Conservation (phyloP, 1,140 invertebrate genomes). For the Coptotermes formosanus region DNA sequence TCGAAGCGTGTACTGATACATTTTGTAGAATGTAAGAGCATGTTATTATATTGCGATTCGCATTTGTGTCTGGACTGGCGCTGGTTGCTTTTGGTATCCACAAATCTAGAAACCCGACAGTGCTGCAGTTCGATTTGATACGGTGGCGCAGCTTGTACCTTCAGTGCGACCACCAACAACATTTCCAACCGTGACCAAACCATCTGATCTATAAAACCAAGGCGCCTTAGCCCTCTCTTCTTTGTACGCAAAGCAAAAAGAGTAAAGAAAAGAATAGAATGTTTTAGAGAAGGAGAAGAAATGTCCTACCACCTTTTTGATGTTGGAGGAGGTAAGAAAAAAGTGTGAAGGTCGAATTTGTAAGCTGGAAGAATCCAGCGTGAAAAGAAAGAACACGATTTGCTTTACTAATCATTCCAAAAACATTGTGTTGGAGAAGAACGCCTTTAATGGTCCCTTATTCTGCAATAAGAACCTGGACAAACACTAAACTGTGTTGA, state of each 20-base stretch:
- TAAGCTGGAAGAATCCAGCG: neutral
- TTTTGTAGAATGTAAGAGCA: too few species aligned
- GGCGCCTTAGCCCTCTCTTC: neutral
- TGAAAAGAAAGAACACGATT: slow-evolving; percentile 13
- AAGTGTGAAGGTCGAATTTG: neutral
- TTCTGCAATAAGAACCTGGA: too few species aligned
- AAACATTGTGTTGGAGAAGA: neutral
- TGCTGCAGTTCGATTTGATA: neutral
- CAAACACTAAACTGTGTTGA: too few species aligned
- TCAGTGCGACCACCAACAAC: slow-evolving; percentile 1
- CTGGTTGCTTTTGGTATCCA: too few species aligned
- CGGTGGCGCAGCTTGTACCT: neutral
- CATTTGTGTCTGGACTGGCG: too few species aligned
- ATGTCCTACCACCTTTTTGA: neutral
- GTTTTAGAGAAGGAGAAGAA: slow-evolving; percentile 7
- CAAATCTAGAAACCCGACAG: neutral
- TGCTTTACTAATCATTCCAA: neutral
- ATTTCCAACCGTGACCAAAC: slow-evolving; percentile 5
- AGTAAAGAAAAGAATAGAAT: neutral
- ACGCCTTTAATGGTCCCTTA: too few species aligned
- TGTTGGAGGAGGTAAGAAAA: slow-evolving; percentile 1
- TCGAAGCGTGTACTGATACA: too few species aligned
- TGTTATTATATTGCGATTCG: too few species aligned
- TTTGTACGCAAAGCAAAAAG: neutral
- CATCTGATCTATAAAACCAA: slow-evolving; percentile 4